A percentile compares a stretch with the other conserved stretches of the same genome.
Conservation (phyloP, 53 echinoderm and acorn worm genomes). For the Holothuria scabra region DNA sequence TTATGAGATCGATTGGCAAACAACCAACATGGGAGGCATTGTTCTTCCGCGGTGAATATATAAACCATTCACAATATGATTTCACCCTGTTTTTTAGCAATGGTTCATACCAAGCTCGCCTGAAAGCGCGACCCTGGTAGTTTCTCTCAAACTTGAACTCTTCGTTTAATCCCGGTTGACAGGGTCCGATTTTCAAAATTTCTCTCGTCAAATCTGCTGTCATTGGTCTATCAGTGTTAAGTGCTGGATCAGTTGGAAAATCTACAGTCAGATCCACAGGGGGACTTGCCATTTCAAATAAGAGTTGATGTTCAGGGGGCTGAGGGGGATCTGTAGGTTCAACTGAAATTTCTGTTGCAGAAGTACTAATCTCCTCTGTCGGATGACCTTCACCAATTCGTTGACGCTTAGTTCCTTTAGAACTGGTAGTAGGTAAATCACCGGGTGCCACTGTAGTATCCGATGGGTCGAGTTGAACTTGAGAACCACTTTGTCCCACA, state of each 20-base stretch:
- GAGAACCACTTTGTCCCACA: too few relatives aligned
- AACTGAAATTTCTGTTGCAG: too few relatives aligned
- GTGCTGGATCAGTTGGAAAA: slow-evolving; percentile 1
- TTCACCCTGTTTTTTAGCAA: not conserved
- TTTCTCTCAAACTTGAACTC: not conserved
- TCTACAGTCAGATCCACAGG: not conserved
- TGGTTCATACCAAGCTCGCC: not conserved
- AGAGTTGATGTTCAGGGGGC: too few relatives aligned
- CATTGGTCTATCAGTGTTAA: not conserved
- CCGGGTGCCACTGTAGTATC: too few relatives aligned
- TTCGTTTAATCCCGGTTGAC: not conserved
- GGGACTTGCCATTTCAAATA: too few relatives aligned
- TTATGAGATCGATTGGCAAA: not conserved
- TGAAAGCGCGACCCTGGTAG: not conserved
- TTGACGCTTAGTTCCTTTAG: too few relatives aligned
- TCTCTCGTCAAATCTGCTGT: not conserved
- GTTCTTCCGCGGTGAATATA: not conserved
- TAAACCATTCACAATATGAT: not conserved
- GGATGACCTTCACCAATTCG: too few relatives aligned
- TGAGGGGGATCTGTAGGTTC: too few relatives aligned
- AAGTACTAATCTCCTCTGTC: too few relatives aligned
- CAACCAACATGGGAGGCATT: not conserved
- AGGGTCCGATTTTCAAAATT: not conserved
- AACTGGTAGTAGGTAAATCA: too few relatives aligned
- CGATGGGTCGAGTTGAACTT: too few relatives aligned